phyloP scores from a whole-genome alignment of 2,888 invertebrate species.

The Dorcus parallelipipedus region DNA sequence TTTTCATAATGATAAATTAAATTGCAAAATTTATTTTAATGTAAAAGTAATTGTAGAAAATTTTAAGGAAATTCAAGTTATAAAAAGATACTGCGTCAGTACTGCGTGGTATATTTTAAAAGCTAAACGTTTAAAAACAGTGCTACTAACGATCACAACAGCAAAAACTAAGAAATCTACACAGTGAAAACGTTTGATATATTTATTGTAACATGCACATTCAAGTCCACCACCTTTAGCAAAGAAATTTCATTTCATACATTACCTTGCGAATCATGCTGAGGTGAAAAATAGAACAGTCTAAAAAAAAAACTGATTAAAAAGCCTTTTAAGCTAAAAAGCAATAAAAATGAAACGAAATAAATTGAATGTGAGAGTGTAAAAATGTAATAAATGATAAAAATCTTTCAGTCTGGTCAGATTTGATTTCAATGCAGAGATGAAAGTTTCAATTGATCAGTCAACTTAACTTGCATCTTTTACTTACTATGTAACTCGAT shows the following conservation, averaged over 20 bases:
- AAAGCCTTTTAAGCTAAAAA: constrained; percentile 16
- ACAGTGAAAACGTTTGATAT: background rate
- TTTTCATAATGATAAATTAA: too few relatives aligned
- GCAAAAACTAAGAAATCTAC: too few relatives aligned
- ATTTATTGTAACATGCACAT: constrained; percentile 1
- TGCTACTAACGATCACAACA: background rate
- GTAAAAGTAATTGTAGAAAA: too few relatives aligned
- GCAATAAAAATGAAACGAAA: background rate
- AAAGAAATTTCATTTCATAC: constrained; percentile 1
- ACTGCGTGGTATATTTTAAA: too few relatives aligned
- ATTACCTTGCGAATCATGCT: constrained; percentile 15
- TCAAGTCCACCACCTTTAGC: constrained; percentile 3
- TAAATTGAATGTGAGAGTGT: background rate
- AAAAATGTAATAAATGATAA: constrained; percentile 4
- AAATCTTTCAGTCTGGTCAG: constrained; percentile 31
- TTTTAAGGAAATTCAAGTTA: too few relatives aligned
- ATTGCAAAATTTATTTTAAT: too few relatives aligned
- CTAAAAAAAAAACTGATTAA: constrained; percentile 6
- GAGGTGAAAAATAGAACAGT: constrained; percentile 8
- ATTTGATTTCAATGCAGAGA: constrained; percentile 29
- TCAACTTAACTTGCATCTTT: constrained; percentile 5
- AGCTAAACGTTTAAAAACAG: background rate
- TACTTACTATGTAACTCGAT: constrained; percentile 35
- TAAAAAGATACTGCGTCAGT: too few relatives aligned
- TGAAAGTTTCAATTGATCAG: constrained; percentile 11